Evolutionary conservation across 2,888 invertebrate species (phyloP).

Genomic region (Lasioglossum calceatum): DNA sequence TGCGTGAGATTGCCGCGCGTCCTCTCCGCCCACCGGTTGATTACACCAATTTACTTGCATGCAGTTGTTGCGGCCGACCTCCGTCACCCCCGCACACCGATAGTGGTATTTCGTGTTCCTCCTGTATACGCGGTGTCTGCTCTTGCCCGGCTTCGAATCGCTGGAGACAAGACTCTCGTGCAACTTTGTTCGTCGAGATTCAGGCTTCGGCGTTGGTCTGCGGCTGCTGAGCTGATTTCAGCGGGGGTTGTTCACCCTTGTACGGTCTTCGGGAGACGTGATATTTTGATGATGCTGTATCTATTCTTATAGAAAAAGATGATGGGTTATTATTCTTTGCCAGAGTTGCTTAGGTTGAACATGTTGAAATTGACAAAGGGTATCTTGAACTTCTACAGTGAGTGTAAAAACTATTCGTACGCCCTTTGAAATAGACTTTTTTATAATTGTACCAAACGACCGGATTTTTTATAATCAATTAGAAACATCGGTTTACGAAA

Average conservation of each 20-base stretch:
- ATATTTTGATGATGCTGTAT: neutral
- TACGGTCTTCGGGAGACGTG: neutral
- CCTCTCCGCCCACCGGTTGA: constrained; percentile 63
- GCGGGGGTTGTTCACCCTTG: neutral
- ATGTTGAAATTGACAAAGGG: neutral
- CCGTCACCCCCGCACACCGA: constrained; percentile 30
- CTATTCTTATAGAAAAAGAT: neutral
- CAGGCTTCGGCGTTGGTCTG: neutral
- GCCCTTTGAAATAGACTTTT: too few relatives aligned
- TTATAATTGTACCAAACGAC: too few relatives aligned
- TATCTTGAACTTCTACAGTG: neutral
- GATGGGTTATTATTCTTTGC: neutral
- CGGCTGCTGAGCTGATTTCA: neutral
- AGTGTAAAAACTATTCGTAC: too few relatives aligned
- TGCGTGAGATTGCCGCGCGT: constrained; percentile 68
- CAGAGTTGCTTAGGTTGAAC: neutral
- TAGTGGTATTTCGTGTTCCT: constrained; percentile 39
- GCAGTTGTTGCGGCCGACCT: constrained; percentile 65
- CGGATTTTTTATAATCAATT: too few relatives aligned
- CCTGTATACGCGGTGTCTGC: constrained; percentile 21
- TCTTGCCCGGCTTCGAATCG: neutral
- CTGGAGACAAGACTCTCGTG: neutral
- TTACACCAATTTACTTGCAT: constrained; percentile 75
- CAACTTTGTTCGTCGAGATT: neutral
- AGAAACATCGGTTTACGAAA: too few relatives aligned